These are phyloP conservation scores for Drosophila guanche DNA, from an alignment of 1,140 invertebrate genomes.

Conservation along the genomic window DNA sequence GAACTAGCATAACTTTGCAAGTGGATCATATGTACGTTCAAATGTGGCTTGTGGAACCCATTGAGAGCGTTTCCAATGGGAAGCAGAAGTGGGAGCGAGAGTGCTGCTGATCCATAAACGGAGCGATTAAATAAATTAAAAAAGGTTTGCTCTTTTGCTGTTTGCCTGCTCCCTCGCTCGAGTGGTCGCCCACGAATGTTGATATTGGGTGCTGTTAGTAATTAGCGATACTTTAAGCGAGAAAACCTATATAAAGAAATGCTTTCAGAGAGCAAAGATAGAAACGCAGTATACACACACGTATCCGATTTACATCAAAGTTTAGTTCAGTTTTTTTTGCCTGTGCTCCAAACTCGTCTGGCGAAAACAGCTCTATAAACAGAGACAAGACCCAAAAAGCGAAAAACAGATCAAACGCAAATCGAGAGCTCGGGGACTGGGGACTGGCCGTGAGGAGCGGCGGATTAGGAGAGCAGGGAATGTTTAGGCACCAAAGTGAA, in stretches of 20 bases:
- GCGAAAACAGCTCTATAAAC: slow-evolving; percentile 40
- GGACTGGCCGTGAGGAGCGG: slow-evolving; percentile 14
- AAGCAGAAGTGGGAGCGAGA: slow-evolving; percentile 23
- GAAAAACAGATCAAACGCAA: slow-evolving; percentile 32
- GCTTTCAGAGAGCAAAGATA: slow-evolving; percentile 15
- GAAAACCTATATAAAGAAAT: slow-evolving; percentile 49
- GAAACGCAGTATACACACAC: slow-evolving; percentile 8
- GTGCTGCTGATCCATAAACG: slow-evolving; percentile 57
- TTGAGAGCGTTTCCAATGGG: not conserved
- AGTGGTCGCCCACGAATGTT: slow-evolving; percentile 42
- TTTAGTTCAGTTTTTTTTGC: slow-evolving; percentile 22
- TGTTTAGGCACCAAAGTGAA: no score
- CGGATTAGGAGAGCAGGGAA: slow-evolving; percentile 10
- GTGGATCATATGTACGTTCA: slow-evolving; percentile 42
- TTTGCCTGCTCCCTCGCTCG: slow-evolving; percentile 22
- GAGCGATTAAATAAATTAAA: slow-evolving; percentile 66
- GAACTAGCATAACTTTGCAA: slow-evolving; percentile 27
- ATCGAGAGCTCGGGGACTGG: slow-evolving; percentile 12
- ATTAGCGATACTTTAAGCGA: slow-evolving; percentile 46
- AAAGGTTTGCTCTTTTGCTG: slow-evolving; percentile 33
- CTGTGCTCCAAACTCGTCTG: slow-evolving; percentile 36
- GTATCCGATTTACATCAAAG: slow-evolving; percentile 37
- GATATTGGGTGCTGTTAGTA: slow-evolving; percentile 36
- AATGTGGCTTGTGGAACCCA: slow-evolving; percentile 34
- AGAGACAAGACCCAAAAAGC: not conserved